Base-by-base conservation (phyloP, 1,140 invertebrate genomes). In the Drosophila parabipectinata region DNA sequence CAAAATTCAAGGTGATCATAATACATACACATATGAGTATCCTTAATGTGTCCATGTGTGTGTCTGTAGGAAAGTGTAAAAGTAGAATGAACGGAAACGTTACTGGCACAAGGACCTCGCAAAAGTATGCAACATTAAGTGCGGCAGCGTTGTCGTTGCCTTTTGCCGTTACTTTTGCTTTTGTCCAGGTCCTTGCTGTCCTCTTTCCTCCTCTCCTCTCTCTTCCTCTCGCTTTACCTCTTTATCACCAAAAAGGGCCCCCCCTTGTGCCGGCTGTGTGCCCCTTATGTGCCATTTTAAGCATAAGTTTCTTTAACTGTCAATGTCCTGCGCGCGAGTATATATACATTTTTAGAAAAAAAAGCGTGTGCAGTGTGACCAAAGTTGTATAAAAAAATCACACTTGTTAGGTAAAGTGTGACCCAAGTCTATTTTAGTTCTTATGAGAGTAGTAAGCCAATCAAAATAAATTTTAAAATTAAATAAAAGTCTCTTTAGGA, bases 71-170 rank as follows among this genome's bases (percentile, higher is more conserved):
- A 64, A 72, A 68, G 60, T 67, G 61, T 59, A 68, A 72, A 85
- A 78, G 78, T 82, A 83, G 71, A 88, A 83, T 83, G 71, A 83
- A 73, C 83, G 83, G 83, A 88, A 88, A 88, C 83, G 79, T 88
- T 87, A 87, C 83, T 88, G 48, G 83, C 72, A 83, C 83, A 87
- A 87, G 83, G 83, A 87, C 83, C 83, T 83, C 72, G 51, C 26
- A 79, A 83, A 87, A 83, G 82, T 83, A 88, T 88, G 83, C 83
- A 88, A 79, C 83, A 83, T 79, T 88, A 88, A 87, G 83, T 82
- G 82, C 78, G 75, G 66, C 63, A 73, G 56, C 67, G 39, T 51
- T 55, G 52, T 41, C 58, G 73, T 44, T 55, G 44, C 28, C 28
- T 26, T 37, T 26, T 57, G 41, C 51, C 39, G 39, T 45, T 18